Conservation (phyloP, 2,888 invertebrate genomes). For the Caradrina kadenii region DNA sequence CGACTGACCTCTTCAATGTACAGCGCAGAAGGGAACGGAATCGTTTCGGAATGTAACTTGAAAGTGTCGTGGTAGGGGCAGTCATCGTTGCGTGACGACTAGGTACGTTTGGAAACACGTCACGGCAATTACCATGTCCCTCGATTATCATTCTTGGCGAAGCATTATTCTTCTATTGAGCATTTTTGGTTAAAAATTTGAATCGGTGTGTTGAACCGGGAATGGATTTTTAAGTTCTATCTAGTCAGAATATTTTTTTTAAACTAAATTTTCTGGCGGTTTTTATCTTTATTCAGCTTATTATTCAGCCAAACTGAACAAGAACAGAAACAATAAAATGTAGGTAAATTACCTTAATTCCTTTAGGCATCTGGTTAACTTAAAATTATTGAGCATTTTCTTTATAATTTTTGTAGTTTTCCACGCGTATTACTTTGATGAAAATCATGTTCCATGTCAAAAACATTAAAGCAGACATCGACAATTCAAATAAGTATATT, state of each 20-base stretch:
- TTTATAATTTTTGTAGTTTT: neutral
- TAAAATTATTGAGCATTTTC: neutral
- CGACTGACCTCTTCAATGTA: conserved; percentile 71
- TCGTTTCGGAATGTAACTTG: conserved; percentile 69
- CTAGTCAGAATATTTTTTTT: neutral
- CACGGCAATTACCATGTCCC: conserved; percentile 82
- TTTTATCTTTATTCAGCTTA: neutral
- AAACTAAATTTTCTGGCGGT: neutral
- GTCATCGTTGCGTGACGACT: conserved; percentile 84
- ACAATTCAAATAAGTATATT: conserved; percentile 47
- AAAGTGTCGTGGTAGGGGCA: conserved; percentile 82
- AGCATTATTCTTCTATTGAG: conserved; percentile 70
- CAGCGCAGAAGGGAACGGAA: conserved; percentile 67
- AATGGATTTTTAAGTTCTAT: conserved; percentile 14
- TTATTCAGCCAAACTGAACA: neutral
- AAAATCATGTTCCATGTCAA: conserved; percentile 31
- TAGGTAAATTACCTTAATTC: neutral
- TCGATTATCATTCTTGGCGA: conserved; percentile 77
- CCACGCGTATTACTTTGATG: conserved; percentile 35
- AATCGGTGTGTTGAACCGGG: conserved; percentile 24
- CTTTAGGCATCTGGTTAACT: neutral
- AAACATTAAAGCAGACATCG: conserved; percentile 39
- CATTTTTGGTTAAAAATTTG: conserved; percentile 65
- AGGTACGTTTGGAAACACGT: conserved; percentile 76
- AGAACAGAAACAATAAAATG: neutral